These are phyloP conservation scores for Dromiciops gliroides DNA, from an alignment of 2,113 vertebrate genomes.

Conservation along the genomic window DNA sequence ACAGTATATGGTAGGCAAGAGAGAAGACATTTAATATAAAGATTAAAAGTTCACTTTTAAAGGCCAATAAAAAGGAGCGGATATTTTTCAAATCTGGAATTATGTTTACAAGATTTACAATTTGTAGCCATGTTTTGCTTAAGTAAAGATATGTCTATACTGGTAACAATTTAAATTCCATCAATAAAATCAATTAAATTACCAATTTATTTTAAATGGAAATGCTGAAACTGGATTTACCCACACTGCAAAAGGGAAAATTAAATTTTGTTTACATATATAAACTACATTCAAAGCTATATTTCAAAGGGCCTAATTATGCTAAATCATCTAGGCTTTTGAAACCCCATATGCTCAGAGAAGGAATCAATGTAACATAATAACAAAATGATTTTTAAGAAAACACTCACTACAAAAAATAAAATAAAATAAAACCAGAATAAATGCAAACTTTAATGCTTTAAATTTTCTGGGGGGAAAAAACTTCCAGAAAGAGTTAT, in stretches of 20 bases:
- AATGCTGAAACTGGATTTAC: constrained; percentile 13
- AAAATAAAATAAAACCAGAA: constrained; percentile 20
- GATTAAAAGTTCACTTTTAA: not conserved
- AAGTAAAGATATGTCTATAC: too few species aligned
- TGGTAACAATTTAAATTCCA: not conserved
- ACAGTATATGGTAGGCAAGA: not conserved
- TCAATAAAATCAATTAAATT: constrained; percentile 10
- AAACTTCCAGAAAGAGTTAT: constrained; percentile 18
- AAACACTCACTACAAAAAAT: not conserved
- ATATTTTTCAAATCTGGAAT: not conserved
- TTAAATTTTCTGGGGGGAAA: not conserved
- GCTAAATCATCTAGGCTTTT: constrained; percentile 37
- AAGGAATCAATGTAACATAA: constrained; percentile 39
- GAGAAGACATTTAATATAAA: not conserved
- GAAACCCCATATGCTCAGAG: constrained; percentile 44
- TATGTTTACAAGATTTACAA: not conserved
- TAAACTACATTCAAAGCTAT: not conserved
- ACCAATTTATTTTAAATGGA: constrained; percentile 45
- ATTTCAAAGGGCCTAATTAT: constrained; percentile 57
- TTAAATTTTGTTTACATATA: not conserved
- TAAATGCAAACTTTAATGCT: constrained; percentile 26
- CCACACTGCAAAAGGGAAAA: not conserved
- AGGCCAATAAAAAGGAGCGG: not conserved
- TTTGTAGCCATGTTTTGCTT: not conserved
- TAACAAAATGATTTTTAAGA: constrained; percentile 10